phyloP scores from a whole-genome alignment of 2,888 invertebrate species.

The Invenusta paracnida region DNA sequence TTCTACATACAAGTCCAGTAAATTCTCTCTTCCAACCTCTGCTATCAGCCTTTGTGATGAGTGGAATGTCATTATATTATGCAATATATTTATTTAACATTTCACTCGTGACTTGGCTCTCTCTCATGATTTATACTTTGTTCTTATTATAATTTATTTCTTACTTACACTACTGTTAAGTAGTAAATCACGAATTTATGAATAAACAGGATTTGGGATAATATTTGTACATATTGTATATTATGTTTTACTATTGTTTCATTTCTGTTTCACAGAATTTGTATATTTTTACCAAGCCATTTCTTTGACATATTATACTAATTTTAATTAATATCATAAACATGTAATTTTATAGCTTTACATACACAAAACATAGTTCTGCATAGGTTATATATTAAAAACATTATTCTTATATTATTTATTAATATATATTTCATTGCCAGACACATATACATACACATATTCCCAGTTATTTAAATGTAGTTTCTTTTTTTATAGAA shows the following conservation, averaged over 20 bases:
- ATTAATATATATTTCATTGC: background rate
- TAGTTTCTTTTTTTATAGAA: background rate
- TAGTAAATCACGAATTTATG: background rate
- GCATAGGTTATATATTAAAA: background rate
- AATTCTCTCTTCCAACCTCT: too few relatives aligned
- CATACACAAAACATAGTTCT: too few relatives aligned
- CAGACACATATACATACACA: background rate
- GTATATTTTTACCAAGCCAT: background rate
- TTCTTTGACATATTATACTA: background rate
- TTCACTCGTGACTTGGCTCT: background rate
- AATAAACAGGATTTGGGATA: background rate
- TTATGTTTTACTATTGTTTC: background rate
- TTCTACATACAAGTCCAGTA: too few relatives aligned
- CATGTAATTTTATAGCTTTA: background rate
- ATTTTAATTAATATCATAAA: background rate
- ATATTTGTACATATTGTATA: background rate
- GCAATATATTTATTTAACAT: background rate
- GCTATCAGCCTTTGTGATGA: slow-evolving; percentile 9
- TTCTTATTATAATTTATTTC: background rate
- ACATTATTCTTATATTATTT: background rate
- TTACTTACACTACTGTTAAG: background rate
- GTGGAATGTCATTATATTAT: background rate
- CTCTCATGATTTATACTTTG: slow-evolving; percentile 24
- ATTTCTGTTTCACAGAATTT: background rate
- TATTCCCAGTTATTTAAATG: background rate